phyloP scores from a whole-genome alignment of 92 coral and sea anemone species.

The Umimayanthus chanpuru region DNA sequence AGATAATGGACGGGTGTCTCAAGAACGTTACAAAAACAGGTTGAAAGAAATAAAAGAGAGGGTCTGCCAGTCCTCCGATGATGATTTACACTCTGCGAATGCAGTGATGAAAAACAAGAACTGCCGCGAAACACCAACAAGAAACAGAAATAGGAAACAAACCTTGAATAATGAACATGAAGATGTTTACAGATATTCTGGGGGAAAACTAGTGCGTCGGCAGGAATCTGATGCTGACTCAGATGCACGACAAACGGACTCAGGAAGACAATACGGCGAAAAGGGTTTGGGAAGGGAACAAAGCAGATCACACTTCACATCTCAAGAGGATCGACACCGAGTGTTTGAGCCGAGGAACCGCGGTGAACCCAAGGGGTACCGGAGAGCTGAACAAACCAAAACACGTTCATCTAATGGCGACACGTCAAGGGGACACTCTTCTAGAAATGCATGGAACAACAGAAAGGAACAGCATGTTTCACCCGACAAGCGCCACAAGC shows the following conservation, averaged over 20 bases:
- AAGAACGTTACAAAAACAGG: not conserved
- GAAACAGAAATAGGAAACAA: not conserved
- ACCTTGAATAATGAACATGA: not conserved
- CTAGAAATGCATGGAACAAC: not conserved
- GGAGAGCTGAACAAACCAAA: not conserved
- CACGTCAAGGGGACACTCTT: not conserved
- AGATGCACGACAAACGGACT: not conserved
- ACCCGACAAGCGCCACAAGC: not conserved
- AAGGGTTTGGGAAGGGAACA: not conserved
- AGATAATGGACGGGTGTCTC: not conserved
- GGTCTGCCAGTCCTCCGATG: not conserved
- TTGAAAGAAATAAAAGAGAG: not conserved
- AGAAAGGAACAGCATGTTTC: not conserved
- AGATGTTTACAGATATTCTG: not conserved
- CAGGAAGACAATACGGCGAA: not conserved
- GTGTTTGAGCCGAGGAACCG: not conserved
- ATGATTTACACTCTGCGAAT: not conserved
- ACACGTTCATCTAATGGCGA: not conserved
- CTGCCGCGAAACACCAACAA: not conserved
- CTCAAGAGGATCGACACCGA: not conserved
- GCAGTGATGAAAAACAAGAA: not conserved
- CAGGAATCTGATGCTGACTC: not conserved
- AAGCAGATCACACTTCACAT: not conserved
- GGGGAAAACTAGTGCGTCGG: not conserved
- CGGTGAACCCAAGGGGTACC: not conserved